Evolutionary conservation across 2,888 invertebrate genomes (phyloP).

Genomic region (Caenorhabditis sinica): DNA sequence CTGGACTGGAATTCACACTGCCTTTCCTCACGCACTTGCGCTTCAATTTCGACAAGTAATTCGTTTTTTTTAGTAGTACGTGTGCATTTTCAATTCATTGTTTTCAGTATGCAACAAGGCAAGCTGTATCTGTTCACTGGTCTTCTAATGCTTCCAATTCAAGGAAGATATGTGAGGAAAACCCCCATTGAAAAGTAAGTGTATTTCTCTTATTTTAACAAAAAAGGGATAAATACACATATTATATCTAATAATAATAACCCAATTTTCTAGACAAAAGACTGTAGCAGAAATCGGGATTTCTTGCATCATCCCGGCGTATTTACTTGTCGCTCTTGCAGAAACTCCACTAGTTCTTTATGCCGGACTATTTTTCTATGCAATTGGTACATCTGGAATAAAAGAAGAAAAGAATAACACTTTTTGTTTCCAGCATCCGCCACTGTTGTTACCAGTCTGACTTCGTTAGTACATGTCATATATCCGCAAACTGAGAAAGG

Average conservation of each 20-base stretch:
- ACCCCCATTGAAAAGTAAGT: slow-evolving; percentile 87
- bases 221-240: slow-evolving; percentile 6
- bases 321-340: slow-evolving; percentile 91
- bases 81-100: neutral
- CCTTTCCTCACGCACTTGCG: slow-evolving; percentile 96
- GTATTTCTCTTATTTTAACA: neutral
- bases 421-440: slow-evolving; percentile 85
- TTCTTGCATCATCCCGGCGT: slow-evolving; percentile 91
- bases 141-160: slow-evolving; percentile 92
- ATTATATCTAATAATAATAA: too few relatives aligned
- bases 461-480: slow-evolving; percentile 92
- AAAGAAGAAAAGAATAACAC: neutral
- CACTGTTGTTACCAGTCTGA: slow-evolving; percentile 95
- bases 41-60: slow-evolving; percentile 89
- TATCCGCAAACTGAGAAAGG: slow-evolving; percentile 91
- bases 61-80: too few relatives aligned
- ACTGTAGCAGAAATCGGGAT: slow-evolving; percentile 87
- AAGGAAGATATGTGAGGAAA: slow-evolving; percentile 91
- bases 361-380: slow-evolving; percentile 91
- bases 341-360: slow-evolving; percentile 87
- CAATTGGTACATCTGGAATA: slow-evolving; percentile 88
- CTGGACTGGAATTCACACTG: slow-evolving; percentile 96
- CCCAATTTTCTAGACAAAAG: slow-evolving; percentile 74
- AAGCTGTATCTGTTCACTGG: slow-evolving; percentile 97
- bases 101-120: slow-evolving; percentile 93